phyloP scores from a whole-genome alignment of 1,140 invertebrate species.

The Oppia nitens region DNA sequence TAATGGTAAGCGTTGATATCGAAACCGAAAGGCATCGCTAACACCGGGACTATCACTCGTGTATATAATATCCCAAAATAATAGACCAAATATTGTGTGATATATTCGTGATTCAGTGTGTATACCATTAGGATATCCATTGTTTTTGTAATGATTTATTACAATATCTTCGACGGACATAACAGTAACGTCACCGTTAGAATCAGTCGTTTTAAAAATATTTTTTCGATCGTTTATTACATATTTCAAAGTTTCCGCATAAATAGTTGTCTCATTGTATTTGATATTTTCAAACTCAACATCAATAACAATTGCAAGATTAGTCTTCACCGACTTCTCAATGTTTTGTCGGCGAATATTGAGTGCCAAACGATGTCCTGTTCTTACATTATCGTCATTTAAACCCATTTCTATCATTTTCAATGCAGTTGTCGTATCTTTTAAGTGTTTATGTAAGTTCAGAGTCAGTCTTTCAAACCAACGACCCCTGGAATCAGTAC shows the following conservation, averaged over 20 bases:
- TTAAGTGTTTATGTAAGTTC: constrained; percentile 36
- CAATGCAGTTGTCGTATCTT: constrained; percentile 29
- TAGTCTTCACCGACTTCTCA: constrained; percentile 23
- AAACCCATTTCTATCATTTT: constrained; percentile 28
- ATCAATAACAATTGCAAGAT: not conserved
- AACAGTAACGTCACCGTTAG: constrained; percentile 22
- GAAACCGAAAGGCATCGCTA: constrained; percentile 45
- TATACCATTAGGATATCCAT: constrained; percentile 34
- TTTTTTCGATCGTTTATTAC: constrained; percentile 23
- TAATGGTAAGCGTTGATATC: constrained; percentile 45
- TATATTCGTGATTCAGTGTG: constrained; percentile 53
- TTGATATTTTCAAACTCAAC: constrained; percentile 21
- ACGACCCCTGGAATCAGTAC: constrained; percentile 30
- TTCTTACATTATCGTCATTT: constrained; percentile 27
- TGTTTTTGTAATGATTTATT: constrained; percentile 32
- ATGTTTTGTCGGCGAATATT: constrained; percentile 29
- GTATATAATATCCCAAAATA: constrained; percentile 63
- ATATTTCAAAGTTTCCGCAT: constrained; percentile 2
- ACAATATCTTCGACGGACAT: constrained; percentile 36
- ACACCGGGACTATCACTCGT: constrained; percentile 27
- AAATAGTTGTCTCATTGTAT: constrained; percentile 9
- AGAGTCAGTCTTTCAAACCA: constrained; percentile 38
- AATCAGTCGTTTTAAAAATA: constrained; percentile 24
- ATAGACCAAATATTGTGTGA: constrained; percentile 41
- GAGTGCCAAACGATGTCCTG: constrained; percentile 31